Evolutionary conservation across 2,113 vertebrate species (phyloP).

Genomic region (Neomonachus schauinslandi): DNA sequence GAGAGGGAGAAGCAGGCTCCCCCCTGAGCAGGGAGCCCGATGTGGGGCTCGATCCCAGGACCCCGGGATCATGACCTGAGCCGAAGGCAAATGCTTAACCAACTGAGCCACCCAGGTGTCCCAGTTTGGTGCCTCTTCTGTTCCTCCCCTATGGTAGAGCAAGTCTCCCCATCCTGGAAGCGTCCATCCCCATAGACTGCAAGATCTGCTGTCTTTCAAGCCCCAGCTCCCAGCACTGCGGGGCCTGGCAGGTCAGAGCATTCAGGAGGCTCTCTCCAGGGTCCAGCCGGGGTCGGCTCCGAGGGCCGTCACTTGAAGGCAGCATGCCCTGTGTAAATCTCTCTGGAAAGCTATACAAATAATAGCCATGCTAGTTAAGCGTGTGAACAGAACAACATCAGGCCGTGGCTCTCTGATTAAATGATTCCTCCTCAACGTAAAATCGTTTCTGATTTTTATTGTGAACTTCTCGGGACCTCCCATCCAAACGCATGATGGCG

Average conservation of each 20-base stretch:
- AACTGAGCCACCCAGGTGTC: not conserved
- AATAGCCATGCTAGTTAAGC: conserved; percentile 59
- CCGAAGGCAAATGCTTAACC: not conserved
- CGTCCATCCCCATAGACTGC: not conserved
- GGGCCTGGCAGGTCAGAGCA: not conserved
- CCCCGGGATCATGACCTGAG: not conserved
- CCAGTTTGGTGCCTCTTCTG: not conserved
- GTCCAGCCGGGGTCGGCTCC: conserved; percentile 38
- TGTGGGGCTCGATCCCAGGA: not conserved
- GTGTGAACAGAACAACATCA: conserved; percentile 67
- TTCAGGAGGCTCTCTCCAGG: not conserved
- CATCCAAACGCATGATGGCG: conserved; percentile 66
- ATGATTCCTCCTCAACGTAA: conserved; percentile 76
- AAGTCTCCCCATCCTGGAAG: not conserved
- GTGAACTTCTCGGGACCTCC: conserved; percentile 77
- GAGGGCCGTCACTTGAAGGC: not conserved
- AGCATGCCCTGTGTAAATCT: conserved; percentile 45
- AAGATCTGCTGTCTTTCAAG: not conserved
- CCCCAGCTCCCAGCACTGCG: not conserved
- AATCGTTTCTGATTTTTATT: conserved; percentile 77
- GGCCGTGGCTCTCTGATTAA: conserved; percentile 69
- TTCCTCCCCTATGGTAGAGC: not conserved
- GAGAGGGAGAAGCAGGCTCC: not conserved
- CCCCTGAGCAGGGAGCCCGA: not conserved
- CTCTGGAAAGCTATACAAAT: conserved; percentile 53